Evolutionary conservation across 1,140 invertebrate species (phyloP).

Genomic region (Aporrectodea caliginosa): DNA sequence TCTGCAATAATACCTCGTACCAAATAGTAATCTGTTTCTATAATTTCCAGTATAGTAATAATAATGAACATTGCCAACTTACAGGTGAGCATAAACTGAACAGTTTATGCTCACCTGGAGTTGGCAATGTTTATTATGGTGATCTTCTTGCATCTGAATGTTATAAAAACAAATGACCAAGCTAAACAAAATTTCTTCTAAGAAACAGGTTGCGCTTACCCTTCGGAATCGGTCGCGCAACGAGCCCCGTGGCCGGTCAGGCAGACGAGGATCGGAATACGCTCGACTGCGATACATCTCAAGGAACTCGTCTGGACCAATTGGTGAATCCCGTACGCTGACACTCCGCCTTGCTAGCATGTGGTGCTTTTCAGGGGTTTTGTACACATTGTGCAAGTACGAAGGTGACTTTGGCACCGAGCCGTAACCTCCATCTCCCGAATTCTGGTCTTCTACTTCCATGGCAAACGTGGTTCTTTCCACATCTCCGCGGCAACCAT

Average conservation of each 20-base stretch:
- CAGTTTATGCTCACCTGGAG: no score
- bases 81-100: no score
- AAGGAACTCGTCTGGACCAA: conserved; percentile 11
- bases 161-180: no score
- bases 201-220: no score
- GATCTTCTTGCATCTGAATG: no score
- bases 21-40: no score
- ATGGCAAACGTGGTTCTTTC: conserved; percentile 29
- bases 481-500: conserved; percentile 1
- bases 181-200: no score
- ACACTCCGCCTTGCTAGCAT: conserved; percentile 30
- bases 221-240: not conserved
- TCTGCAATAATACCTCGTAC: no score
- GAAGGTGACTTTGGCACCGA: conserved; percentile 61
- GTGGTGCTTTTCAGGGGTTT: conserved; percentile 32
- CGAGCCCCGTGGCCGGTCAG: not conserved
- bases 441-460: conserved; percentile 36
- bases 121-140: no score
- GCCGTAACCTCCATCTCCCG: conserved; percentile 60
- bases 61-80: no score
- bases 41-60: no score
- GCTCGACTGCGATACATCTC: conserved; percentile 21
- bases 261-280: conserved; percentile 4
- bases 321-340: not conserved
- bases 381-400: conserved; percentile 56